Percentiles rank a stretch among this genome's conserved stretches.
Evolutionary conservation across 64 coral and sea anemone species (phyloP).

Genomic region (Actinia tenebrosa): DNA sequence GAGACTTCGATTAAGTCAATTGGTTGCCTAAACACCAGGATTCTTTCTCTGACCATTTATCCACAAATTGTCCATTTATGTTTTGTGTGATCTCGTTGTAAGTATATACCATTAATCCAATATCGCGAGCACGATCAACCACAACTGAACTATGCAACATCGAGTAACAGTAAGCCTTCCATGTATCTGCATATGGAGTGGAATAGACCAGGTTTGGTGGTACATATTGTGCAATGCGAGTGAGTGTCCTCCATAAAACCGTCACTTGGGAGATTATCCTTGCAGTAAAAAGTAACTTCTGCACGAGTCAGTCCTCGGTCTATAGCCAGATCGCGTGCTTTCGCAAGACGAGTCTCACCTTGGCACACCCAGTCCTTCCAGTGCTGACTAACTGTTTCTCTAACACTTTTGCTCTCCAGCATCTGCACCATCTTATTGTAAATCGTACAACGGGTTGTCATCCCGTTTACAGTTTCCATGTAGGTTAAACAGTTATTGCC

Average conservation of each 20-base stretch:
- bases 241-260: neutral
- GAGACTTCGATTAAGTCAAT: too few species aligned
- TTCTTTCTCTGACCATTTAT: constrained; percentile 26
- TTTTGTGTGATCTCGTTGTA: constrained; percentile 45
- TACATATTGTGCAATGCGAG: neutral
- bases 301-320: constrained; percentile 9
- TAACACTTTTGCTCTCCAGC: neutral
- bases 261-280: neutral
- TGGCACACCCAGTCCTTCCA: neutral
- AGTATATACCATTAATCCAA: too few species aligned
- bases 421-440: too few species aligned
- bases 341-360: neutral
- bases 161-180: constrained; percentile 47
- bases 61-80: constrained; percentile 37
- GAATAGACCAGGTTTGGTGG: constrained; percentile 9
- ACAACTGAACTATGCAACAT: constrained; percentile 42
- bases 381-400: neutral
- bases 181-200: constrained; percentile 26
- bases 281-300: constrained; percentile 17
- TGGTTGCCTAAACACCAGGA: too few species aligned
- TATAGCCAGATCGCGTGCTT: neutral
- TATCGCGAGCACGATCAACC: neutral
- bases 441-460: too few species aligned
- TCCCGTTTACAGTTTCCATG: too few species aligned
- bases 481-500: too few species aligned